Base-by-base conservation (phyloP, 2,888 invertebrate genomes). In the Euproctis similis region DNA sequence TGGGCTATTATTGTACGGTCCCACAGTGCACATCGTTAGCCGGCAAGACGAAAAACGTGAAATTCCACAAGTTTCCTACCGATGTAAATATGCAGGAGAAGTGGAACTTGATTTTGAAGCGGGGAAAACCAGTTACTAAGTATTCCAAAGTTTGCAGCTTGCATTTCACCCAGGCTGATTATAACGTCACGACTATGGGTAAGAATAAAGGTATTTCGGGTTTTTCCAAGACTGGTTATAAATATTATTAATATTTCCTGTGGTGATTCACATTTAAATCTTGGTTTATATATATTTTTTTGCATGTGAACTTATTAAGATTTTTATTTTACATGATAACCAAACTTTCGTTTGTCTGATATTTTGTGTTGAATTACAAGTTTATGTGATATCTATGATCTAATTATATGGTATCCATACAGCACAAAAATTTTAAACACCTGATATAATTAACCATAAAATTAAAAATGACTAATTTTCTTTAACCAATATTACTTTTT, bases 1-100 rank as follows among this genome's bases (percentile, higher is more conserved):
- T 85, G 85, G 82, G 82, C 66, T 85, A 85, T 68, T 85, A 85
- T 65, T 85, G 85, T 52, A 85, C 85, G 8, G 85, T 85, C 42
- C 85, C 85, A 41, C 85, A 82, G 63, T 85, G 85, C 59, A 85
- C 85, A 27, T 85, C 85, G 36, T 71, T 85, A 42, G 85, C 85
- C 73, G 85, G 85, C 66, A 85, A 82, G 64, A 80, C 85, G 57
- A 85, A 85, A 58, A 85, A 85, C 52, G 85, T 85, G 55, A 81
- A 81, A 49, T 85, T 85, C 53, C 85, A 85, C 56, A 73, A 76
- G 41, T 85, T 85, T 47, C 85, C 85, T 9, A 69, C 80, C 42
- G 82, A 85, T 44, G 39, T 26, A 19, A 44, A 47, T 14, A 71
- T 85, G 73, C 81, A 80, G 34, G 65, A 75, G 38, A 76, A 72